A percentile compares a stretch with the other conserved stretches of the same genome.
These are phyloP conservation scores for Bothrops jararaca DNA, from an alignment of 2,113 vertebrate species.

Conservation along the genomic window DNA sequence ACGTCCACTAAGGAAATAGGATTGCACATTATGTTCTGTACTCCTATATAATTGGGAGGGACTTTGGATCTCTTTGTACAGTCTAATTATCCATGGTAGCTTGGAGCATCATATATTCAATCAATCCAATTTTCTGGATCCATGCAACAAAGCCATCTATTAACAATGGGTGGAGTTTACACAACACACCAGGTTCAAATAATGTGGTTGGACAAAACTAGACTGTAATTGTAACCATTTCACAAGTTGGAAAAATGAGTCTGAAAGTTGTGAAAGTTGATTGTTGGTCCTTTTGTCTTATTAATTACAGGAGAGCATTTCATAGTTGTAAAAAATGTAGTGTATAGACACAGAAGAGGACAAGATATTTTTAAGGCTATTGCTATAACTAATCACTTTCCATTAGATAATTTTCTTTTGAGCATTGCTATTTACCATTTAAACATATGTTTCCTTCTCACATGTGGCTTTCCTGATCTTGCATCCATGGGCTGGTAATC, in stretches of 20 bases:
- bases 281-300: background rate
- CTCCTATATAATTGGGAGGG: background rate
- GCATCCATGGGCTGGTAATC: background rate
- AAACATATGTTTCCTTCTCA: background rate
- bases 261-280: background rate
- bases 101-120: background rate
- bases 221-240: background rate
- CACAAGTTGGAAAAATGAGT: background rate
- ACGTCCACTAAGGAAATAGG: background rate
- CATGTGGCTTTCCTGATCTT: conserved; percentile 10
- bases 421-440: background rate
- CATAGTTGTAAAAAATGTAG: background rate
- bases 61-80: background rate
- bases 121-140: background rate
- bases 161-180: background rate
- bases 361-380: background rate
- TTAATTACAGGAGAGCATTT: background rate
- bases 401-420: background rate
- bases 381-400: background rate
- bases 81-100: background rate
- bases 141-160: background rate
- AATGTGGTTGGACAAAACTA: background rate
- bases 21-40: background rate
- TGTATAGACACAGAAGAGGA: background rate
- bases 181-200: background rate